Evolutionary conservation across 2,797 vertebrate species (phyloP), one percentile per base, ranked within the genome.

Genomic region (Sebastes aleutianus): DNA sequence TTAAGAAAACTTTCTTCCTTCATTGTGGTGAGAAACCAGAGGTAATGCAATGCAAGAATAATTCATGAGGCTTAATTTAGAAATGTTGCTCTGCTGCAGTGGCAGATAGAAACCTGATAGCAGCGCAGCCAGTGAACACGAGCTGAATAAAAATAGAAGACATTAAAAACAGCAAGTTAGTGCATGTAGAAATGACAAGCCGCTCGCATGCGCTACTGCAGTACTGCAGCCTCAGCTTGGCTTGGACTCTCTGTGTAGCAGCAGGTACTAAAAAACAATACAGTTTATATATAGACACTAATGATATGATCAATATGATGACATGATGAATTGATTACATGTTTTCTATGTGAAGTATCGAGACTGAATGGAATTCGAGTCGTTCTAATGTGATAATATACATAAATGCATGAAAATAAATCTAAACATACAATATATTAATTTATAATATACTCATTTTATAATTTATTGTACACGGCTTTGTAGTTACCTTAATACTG

Each of bases 51-150:
- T 32, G 65, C 31, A 54, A 74, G 87, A 92, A 92, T 93, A 89
- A 92, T 93, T 89, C 84, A 93, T 89, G 79, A 89, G 79, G 85
- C 79, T 92, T 92, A 87, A 92, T 92, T 92, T 91, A 89, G 88
- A 89, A 88, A 85, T 47, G 84, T 76, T 63, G 71, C 82, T 82
- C 32, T 74, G 69, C 84, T 64, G 87, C 88, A 1, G 22, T 20
- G 6, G 43, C 63, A 2, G 74, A 87, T 80, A 75, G 84, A 85
- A 87, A 80, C 76, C 82, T 77, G 87, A 83, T 82, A 74, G 71
- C 57, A 62, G 66, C 72, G 4, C 69, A 76, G 74, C 20, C 8
- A 31, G 67, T 12, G 75, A 87, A 77, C 79, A 64, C 3, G 39
- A n/a, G 68, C 39, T 10, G 79, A 74, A 76, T 89, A 90, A 86